Evolutionary conservation across 2,113 vertebrate genomes (phyloP).

Genomic region (Eonycteris spelaea): DNA sequence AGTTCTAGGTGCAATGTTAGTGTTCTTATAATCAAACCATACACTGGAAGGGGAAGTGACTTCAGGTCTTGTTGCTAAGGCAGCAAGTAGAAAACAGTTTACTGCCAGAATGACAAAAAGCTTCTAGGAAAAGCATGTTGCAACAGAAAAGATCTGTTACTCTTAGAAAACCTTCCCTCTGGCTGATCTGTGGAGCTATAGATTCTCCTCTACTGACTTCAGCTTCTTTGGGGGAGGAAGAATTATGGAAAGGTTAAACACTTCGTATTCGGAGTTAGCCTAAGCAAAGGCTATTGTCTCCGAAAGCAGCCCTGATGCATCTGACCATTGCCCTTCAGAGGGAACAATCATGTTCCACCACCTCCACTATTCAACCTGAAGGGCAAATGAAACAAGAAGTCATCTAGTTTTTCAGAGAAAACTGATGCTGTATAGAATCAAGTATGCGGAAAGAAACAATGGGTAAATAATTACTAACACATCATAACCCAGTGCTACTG

Average conservation of each 20-base stretch:
- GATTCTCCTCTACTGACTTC: constrained; percentile 58
- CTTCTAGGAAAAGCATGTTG: constrained; percentile 69
- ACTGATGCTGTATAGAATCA: not conserved
- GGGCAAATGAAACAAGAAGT: constrained; percentile 22
- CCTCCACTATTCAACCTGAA: not conserved
- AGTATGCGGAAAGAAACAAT: not conserved
- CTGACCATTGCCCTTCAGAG: not conserved
- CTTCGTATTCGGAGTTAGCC: not conserved
- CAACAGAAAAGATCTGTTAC: constrained; percentile 72
- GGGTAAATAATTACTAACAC: not conserved
- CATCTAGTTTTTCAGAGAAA: constrained; percentile 34
- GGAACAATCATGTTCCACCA: not conserved
- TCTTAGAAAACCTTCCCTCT: constrained; percentile 64
- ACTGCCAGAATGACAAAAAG: constrained; percentile 73
- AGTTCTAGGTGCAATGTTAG: constrained; percentile 15
- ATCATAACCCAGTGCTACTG: not conserved
- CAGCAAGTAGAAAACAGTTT: constrained; percentile 71
- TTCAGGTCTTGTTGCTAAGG: constrained; percentile 70
- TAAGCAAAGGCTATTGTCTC: constrained; percentile 20
- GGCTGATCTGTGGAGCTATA: constrained; percentile 59
- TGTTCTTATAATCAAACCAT: constrained; percentile 41
- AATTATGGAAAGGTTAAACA: constrained; percentile 68
- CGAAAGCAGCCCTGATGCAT: not conserved
- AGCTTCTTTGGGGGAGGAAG: constrained; percentile 45
- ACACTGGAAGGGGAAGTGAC: not conserved